Evolutionary conservation across 30 jellyfish, hydroid and myxozoan genomes (phyloP).

Genomic region (Chrysaora quinquecirrha): DNA sequence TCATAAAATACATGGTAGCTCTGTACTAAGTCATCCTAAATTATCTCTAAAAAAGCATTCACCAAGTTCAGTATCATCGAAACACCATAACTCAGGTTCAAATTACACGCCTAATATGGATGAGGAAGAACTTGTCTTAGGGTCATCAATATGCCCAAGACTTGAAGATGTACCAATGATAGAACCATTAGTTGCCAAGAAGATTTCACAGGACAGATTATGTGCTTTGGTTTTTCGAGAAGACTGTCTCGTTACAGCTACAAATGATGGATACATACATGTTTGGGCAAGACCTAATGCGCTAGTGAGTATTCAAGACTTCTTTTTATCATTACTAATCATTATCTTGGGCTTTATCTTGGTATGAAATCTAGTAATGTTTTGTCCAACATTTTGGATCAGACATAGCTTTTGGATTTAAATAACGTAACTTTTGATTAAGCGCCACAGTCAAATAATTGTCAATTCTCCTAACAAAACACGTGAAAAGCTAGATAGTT

Average conservation of each 20-base stretch:
- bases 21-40: neutral
- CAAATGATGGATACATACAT: conserved; percentile 88
- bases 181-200: conserved; percentile 94
- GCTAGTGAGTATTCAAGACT: conserved; percentile 79
- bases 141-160: conserved; percentile 85
- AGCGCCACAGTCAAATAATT: too few species aligned
- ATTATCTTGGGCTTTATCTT: too few species aligned
- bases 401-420: too few species aligned
- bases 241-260: conserved; percentile 92
- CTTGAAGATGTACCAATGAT: conserved; percentile 73
- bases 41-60: conserved; percentile 58
- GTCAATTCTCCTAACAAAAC: too few species aligned
- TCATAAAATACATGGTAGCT: neutral
- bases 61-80: conserved; percentile 52
- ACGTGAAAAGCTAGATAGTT: too few species aligned
- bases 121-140: conserved; percentile 73
- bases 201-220: conserved; percentile 85
- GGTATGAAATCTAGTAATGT: too few species aligned
- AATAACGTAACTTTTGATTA: too few species aligned
- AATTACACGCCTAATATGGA: conserved; percentile 73
- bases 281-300: conserved; percentile 97
- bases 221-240: conserved; percentile 91
- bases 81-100: conserved; percentile 81
- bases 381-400: too few species aligned
- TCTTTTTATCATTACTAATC: too few species aligned